A percentile compares a stretch with the other conserved stretches of the same genome.
Conservation (phyloP, 2,888 invertebrate genomes). For the Amphipyra berbera region DNA sequence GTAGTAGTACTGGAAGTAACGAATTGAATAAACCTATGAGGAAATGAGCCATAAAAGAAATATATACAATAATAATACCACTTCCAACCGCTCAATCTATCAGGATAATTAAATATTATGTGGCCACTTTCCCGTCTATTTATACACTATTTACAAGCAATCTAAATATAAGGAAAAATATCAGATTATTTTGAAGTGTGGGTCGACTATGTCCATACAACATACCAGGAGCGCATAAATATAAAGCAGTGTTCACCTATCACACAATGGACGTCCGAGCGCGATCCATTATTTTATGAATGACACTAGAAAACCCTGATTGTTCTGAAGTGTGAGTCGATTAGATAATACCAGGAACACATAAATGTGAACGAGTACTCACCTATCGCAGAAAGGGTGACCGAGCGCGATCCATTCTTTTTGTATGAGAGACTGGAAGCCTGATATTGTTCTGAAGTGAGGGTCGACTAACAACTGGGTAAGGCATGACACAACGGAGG, state of each 20-base stretch:
- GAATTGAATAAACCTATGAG: too few species aligned
- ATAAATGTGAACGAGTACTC: constrained; percentile 22
- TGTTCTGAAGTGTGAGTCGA: neutral
- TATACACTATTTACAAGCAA: too few species aligned
- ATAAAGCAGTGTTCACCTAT: neutral
- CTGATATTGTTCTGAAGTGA: constrained; percentile 94
- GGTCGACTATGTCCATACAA: constrained; percentile 12
- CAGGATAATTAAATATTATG: too few species aligned
- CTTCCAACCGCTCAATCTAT: too few species aligned
- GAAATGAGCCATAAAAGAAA: too few species aligned
- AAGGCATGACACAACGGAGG: constrained; percentile 95
- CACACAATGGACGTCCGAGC: neutral
- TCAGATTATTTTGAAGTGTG: too few species aligned
- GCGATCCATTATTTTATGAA: neutral
- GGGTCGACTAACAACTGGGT: constrained; percentile 97
- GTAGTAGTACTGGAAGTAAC: too few species aligned
- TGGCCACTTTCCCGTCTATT: too few species aligned
- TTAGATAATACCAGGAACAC: neutral
- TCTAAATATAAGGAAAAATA: too few species aligned
- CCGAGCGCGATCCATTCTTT: constrained; percentile 98
- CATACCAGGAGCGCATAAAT: constrained; percentile 24
- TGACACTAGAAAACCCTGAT: neutral
- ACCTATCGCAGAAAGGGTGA: constrained; percentile 95
- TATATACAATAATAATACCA: too few species aligned
- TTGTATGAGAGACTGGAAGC: constrained; percentile 97